These are phyloP conservation scores for Todiramphus chloris DNA, from an alignment of 2,113 vertebrate species.

Conservation along the genomic window DNA sequence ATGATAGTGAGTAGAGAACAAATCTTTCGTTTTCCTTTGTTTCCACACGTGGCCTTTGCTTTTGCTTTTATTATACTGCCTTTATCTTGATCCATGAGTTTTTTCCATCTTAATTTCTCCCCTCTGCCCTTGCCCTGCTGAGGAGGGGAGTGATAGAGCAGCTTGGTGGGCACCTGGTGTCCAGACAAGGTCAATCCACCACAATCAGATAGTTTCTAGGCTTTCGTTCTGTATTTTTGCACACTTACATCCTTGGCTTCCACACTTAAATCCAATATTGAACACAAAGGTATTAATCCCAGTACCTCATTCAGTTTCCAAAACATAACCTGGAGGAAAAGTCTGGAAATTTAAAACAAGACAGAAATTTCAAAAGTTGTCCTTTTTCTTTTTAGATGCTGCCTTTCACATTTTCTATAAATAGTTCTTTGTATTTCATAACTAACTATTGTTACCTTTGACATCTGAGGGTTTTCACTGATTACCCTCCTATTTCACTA, in stretches of 20 bases:
- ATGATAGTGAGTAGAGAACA: no score
- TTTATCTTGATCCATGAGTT: no score
- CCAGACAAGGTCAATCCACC: no score
- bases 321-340: neutral
- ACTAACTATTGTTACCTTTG: neutral
- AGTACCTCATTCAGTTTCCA: neutral
- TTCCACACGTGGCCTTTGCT: no score
- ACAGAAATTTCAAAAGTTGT: neutral
- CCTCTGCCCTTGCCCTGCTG: no score
- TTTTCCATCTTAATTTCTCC: no score
- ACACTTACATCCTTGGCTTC: neutral
- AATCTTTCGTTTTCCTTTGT: no score
- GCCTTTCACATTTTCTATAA: neutral
- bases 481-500: no score
- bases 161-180: no score
- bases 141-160: no score
- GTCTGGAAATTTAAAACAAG: neutral
- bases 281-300: neutral
- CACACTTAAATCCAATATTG: neutral
- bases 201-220: neutral
- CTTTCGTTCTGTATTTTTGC: neutral
- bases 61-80: no score
- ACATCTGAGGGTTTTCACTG: neutral
- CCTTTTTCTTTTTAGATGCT: neutral
- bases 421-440: neutral